Conservation (phyloP, 2,888 invertebrate species). For the Polydrusus pterygomalis region DNA sequence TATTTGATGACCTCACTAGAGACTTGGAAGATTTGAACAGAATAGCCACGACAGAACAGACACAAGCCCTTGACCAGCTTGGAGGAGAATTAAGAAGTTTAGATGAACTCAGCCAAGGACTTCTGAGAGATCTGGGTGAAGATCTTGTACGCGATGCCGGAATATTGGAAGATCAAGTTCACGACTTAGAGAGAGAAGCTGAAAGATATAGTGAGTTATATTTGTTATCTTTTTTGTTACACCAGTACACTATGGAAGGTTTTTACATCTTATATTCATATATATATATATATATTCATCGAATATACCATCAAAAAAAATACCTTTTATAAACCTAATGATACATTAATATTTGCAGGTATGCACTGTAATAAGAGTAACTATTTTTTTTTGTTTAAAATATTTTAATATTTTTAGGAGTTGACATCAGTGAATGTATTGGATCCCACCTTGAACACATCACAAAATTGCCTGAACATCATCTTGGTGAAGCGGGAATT, state of each 20-base stretch:
- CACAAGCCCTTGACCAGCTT: background rate
- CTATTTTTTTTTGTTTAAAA: background rate
- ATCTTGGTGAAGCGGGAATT: background rate
- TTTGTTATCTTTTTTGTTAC: background rate
- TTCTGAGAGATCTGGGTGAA: background rate
- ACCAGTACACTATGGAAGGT: no score
- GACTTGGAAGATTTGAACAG: background rate
- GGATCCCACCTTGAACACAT: background rate
- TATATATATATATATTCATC: no score
- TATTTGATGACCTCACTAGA: background rate
- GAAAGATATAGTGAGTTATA: background rate
- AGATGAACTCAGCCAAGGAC: slow-evolving; percentile 11
- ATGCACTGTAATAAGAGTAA: no score
- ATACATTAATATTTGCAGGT: no score
- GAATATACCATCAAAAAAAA: no score
- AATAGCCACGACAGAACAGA: background rate
- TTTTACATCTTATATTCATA: no score
- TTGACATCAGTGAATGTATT: background rate
- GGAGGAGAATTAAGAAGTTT: background rate
- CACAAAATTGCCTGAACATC: background rate
- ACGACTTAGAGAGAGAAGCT: background rate
- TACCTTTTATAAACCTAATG: no score
- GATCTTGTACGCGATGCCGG: background rate
- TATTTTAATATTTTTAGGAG: background rate
- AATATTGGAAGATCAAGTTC: background rate